Evolutionary conservation across 2,888 invertebrate genomes (phyloP), one percentile per base, ranked within the genome.

Genomic region (Troides aeacus): DNA sequence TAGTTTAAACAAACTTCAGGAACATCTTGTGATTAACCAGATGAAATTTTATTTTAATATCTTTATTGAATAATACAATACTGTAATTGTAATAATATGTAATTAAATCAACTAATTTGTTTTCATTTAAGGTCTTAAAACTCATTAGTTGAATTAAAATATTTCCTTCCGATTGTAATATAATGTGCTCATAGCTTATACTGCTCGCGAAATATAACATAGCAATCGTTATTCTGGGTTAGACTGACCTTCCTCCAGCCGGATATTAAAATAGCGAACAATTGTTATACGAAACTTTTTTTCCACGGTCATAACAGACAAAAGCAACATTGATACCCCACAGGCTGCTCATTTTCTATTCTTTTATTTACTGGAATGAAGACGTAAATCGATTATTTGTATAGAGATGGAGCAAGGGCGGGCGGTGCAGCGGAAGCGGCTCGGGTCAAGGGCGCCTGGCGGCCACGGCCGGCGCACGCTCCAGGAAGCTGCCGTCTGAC

Each of bases 361-460:
- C 67, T 64, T 66, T 68, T 71, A 65, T 68, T 71, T 72, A 65
- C 64, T 70, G 61, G 61, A 67, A 67, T 70, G 46, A 53, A 62
- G 64, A 70, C 67, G 72, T 73, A 78, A 75, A 78, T 79, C 75
- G 72, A 77, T 76, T 74, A 71, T 77, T 74, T 74, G 74, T 77
- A 74, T 73, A 70, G 74, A 78, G 78, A 77, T 73, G 77, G 77
- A 74, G 79, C 77, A 78, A 78, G 75, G 74, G 76, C 79, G 78
- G 79, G 75, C 76, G 77, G 77, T 73, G 75, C 79, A 77, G 75
- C 83, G 81, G 80, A 80, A 79, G 76, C 79, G 75, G 69, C 72
- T 76, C 66, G 76, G 87, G 88, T 89, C 88, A 90, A 90, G 90
- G 89, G 81, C 87, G 80, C 64, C 75, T 71, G 74, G 81, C 78